A percentile compares a stretch with the other conserved stretches of the same genome.
phyloP scores from a whole-genome alignment of 2,888 invertebrate genomes.

The Hylaea fasciaria region DNA sequence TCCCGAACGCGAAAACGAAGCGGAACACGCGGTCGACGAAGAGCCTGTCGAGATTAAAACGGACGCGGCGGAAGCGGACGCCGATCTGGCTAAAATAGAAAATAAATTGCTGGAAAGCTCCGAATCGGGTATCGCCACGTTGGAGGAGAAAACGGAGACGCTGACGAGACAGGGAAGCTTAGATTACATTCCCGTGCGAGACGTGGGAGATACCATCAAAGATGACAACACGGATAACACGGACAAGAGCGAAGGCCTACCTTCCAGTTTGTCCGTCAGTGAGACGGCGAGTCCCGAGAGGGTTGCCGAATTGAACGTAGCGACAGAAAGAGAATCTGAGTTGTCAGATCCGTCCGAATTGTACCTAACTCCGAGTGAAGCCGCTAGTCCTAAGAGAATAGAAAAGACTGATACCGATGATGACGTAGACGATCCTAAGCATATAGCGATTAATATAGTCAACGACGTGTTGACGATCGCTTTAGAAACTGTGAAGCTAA shows the following conservation, averaged over 20 bases:
- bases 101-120: conserved; percentile 69
- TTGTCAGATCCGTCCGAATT: conserved; percentile 89
- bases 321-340: conserved; percentile 84
- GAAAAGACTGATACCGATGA: conserved; percentile 71
- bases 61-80: conserved; percentile 46
- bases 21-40: conserved; percentile 69
- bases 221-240: conserved; percentile 79
- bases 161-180: conserved; percentile 76
- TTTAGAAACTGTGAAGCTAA: conserved; percentile 73
- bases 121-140: conserved; percentile 73
- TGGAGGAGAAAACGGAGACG: conserved; percentile 66
- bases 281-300: conserved; percentile 80
- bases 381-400: conserved; percentile 80
- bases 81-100: conserved; percentile 64
- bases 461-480: conserved; percentile 80
- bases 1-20: conserved; percentile 63
- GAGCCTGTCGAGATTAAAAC: conserved; percentile 45
- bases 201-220: conserved; percentile 74
- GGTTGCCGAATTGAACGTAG: conserved; percentile 68
- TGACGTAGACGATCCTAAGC: conserved; percentile 70
- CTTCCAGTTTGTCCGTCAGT: conserved; percentile 79
- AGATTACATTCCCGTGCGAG: conserved; percentile 81
- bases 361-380: conserved; percentile 88
- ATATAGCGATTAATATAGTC: conserved; percentile 77
- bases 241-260: conserved; percentile 79